A percentile compares a stretch with the other conserved stretches of the same genome.
These are phyloP conservation scores for Xenentodon cancila DNA, from an alignment of 2,797 vertebrate genomes.

Conservation along the genomic window DNA sequence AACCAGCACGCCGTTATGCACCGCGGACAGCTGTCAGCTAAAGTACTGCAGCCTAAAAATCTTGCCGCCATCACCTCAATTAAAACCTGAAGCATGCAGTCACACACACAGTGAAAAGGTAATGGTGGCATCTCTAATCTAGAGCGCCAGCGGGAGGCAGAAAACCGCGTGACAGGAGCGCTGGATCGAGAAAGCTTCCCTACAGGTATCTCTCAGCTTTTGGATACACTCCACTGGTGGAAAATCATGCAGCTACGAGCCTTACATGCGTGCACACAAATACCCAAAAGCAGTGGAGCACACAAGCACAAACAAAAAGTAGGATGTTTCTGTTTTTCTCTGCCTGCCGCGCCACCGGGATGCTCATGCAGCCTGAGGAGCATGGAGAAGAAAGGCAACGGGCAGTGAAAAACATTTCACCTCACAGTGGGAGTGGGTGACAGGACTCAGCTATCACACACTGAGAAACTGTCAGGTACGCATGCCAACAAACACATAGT, in stretches of 20 bases:
- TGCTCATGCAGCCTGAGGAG: slow-evolving; percentile 54
- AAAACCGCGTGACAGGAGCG: slow-evolving; percentile 40
- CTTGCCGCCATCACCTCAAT: slow-evolving; percentile 15
- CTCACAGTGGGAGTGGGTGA: slow-evolving; percentile 68
- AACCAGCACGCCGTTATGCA: slow-evolving; percentile 12
- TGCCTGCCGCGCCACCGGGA: slow-evolving; percentile 64
- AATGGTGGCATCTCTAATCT: slow-evolving; percentile 54
- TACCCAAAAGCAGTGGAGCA: not conserved
- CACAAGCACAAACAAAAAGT: slow-evolving; percentile 12
- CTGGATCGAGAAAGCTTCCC: slow-evolving; percentile 56
- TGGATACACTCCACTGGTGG: slow-evolving; percentile 51
- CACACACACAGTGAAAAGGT: slow-evolving; percentile 43
- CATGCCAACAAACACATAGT: slow-evolving; percentile 18
- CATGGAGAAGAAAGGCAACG: slow-evolving; percentile 57
- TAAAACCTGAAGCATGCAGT: slow-evolving; percentile 37
- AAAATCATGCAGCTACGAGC: slow-evolving; percentile 40
- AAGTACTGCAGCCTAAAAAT: slow-evolving; percentile 14
- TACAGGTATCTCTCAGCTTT: slow-evolving; percentile 54
- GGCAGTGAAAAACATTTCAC: slow-evolving; percentile 71
- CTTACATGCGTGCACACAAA: slow-evolving; percentile 19
- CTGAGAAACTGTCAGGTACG: slow-evolving; percentile 42
- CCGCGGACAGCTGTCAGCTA: slow-evolving; percentile 3
- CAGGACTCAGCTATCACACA: slow-evolving; percentile 56
- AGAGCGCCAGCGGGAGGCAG: slow-evolving; percentile 55
- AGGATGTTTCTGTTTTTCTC: slow-evolving; percentile 45